Base-by-base conservation (phyloP, 2,113 vertebrate species). In the Sylvietta virens region DNA sequence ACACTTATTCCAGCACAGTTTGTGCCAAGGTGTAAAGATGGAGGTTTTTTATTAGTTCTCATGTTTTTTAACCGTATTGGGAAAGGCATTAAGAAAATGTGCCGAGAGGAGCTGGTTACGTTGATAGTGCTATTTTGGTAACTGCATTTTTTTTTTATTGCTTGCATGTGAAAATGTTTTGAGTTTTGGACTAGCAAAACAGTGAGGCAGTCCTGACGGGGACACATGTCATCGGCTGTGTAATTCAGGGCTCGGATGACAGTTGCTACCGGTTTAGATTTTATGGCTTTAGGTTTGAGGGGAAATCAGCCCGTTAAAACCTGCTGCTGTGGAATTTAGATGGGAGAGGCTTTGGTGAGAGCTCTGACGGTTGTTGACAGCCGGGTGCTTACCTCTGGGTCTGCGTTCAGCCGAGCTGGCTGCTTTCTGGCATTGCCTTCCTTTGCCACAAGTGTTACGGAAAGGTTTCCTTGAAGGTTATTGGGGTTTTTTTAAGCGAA, bases 31-130 rank as follows among this genome's bases (percentile, higher is more conserved):
- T 94, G 89, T 87, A 83, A 85, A 81, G 88, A 89, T 79, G 86
- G 83, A 84, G 69, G 33, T 66, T 94, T 94, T 91, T 89, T 14
- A 70, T 94, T 71, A 93, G 94, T 90, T 90, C 78, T 37, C 85
- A 15, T 92, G 54, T 91, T 92, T 97, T 97, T 90, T 95, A 96
- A 91, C 95, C 89, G 79, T 96, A 97, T 96, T 95, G 93, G 92
- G 95, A 95, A 97, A 95, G 95, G 95, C 67, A 97, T 97, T 96
- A 95, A 86, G 90, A 97, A 97, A 95, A 94, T 96, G 90, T 88
- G 81, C 77, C 13, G 53, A 96, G 95, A 91, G 87, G 83, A 94
- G 74, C 80, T 45, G 64, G 84, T 94, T 96, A 90, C 72, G 93
- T 91, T 96, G 64, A 82, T 73, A 88, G 92, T 40, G 93, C 97